These are phyloP conservation scores for Scaptomyza polygonia DNA, from an alignment of 2,888 invertebrate genomes.

Conservation along the genomic window DNA sequence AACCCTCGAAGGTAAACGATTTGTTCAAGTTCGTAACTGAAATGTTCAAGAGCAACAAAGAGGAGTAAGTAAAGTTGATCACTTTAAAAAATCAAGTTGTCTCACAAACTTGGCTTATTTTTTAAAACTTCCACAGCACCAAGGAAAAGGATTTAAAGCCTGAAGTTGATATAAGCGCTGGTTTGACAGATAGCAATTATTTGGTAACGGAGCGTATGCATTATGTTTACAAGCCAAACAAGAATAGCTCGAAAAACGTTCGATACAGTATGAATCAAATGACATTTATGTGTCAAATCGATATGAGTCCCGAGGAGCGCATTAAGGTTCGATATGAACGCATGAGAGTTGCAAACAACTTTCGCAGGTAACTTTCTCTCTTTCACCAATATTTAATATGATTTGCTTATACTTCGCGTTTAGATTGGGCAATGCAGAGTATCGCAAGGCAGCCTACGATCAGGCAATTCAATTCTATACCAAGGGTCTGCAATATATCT, in stretches of 20 bases:
- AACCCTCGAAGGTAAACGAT: slow-evolving; percentile 38
- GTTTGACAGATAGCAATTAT: slow-evolving; percentile 31
- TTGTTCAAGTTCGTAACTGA: slow-evolving; percentile 38
- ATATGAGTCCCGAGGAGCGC: slow-evolving; percentile 7
- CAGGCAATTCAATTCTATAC: slow-evolving; percentile 43
- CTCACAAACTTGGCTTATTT: no score
- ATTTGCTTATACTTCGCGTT: background rate
- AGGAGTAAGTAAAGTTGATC: slow-evolving; percentile 32
- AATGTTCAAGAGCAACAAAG: slow-evolving; percentile 24
- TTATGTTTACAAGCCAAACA: background rate
- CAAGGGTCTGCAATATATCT: slow-evolving; percentile 46
- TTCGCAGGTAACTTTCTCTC: slow-evolving; percentile 39
- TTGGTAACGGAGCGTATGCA: background rate
- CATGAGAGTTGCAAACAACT: slow-evolving; percentile 37
- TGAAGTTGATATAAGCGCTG: slow-evolving; percentile 11
- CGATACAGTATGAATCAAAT: slow-evolving; percentile 29
- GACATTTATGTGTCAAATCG: slow-evolving; percentile 54
- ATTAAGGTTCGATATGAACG: slow-evolving; percentile 31
- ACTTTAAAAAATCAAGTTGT: no score
- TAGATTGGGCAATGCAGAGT: slow-evolving; percentile 57
- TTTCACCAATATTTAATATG: background rate
- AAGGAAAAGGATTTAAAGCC: slow-evolving; percentile 32
- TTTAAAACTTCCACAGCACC: background rate
- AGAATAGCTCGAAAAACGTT: background rate
- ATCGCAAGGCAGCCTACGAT: slow-evolving; percentile 38